Evolutionary conservation across 2,797 vertebrate species (phyloP).

Genomic region (Helarctos malayanus): DNA sequence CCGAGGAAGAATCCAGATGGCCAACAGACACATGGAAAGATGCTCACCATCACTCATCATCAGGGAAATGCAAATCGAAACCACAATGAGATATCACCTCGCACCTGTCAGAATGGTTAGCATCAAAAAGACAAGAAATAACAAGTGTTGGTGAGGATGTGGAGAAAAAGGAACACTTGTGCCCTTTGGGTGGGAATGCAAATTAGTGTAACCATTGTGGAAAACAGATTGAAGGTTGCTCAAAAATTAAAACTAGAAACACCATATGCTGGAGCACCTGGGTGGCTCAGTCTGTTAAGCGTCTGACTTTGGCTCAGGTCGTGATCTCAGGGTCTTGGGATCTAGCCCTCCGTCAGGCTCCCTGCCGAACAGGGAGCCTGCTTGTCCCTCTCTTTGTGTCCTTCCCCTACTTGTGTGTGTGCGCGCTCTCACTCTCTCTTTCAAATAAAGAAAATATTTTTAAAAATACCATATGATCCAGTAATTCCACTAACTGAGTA

Average conservation of each 20-base stretch:
- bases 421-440: background rate
- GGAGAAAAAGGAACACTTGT: background rate
- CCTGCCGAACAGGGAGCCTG: too few species aligned
- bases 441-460: background rate
- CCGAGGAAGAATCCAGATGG: background rate
- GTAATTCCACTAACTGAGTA: background rate
- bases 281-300: background rate
- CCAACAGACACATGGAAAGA: background rate
- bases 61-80: background rate
- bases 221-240: background rate
- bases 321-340: background rate
- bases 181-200: background rate
- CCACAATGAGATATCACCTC: background rate
- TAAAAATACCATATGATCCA: background rate
- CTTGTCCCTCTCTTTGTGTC: too few species aligned
- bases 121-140: background rate
- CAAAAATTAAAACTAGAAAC: background rate
- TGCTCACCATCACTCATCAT: background rate
- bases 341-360: too few species aligned
- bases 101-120: background rate
- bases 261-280: background rate
- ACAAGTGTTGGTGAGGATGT: background rate
- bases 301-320: background rate
- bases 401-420: too few species aligned
- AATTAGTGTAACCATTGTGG: background rate